Percentiles rank a stretch among this genome's conserved stretches.
These are phyloP conservation scores for Ommatoiulus sabulosus DNA, from an alignment of 2,888 invertebrate species.

Conservation along the genomic window DNA sequence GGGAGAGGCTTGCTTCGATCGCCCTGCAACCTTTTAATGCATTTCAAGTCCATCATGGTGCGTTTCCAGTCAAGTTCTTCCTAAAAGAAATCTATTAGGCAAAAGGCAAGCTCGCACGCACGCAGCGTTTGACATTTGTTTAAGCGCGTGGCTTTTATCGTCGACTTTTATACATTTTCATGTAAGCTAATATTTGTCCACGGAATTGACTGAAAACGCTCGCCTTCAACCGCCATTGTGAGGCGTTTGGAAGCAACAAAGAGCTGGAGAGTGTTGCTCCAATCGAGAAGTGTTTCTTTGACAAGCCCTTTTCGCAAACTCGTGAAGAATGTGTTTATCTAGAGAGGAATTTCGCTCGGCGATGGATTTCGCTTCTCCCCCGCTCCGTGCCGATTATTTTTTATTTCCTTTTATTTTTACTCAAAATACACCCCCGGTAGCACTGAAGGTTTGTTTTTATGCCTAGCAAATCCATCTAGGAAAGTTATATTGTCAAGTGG, in stretches of 20 bases:
- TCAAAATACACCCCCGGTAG: constrained; percentile 39
- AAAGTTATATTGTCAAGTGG: constrained; percentile 37
- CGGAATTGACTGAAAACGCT: constrained; percentile 28
- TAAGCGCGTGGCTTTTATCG: constrained; percentile 44
- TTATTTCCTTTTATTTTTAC: constrained; percentile 31
- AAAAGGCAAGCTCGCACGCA: not conserved
- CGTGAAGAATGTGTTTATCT: constrained; percentile 32
- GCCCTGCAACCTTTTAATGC: not conserved
- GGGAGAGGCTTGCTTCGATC: too few species aligned
- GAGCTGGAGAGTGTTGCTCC: constrained; percentile 18
- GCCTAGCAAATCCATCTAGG: constrained; percentile 17
- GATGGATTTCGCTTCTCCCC: not conserved
- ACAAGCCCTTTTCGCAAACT: constrained; percentile 22
- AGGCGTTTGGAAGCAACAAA: not conserved
- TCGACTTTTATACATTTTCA: constrained; percentile 30
- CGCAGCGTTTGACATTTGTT: constrained; percentile 8
- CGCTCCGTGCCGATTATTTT: constrained; percentile 37
- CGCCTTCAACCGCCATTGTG: constrained; percentile 13
- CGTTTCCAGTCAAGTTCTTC: not conserved
- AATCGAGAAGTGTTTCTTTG: constrained; percentile 39
- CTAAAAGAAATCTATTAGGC: not conserved
- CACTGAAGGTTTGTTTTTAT: constrained; percentile 41
- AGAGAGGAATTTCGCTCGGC: constrained; percentile 18
- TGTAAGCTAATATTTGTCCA: constrained; percentile 48
- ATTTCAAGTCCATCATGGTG: not conserved